These are phyloP conservation scores for Sesia bembeciformis DNA, from an alignment of 2,888 invertebrate genomes.

Conservation along the genomic window DNA sequence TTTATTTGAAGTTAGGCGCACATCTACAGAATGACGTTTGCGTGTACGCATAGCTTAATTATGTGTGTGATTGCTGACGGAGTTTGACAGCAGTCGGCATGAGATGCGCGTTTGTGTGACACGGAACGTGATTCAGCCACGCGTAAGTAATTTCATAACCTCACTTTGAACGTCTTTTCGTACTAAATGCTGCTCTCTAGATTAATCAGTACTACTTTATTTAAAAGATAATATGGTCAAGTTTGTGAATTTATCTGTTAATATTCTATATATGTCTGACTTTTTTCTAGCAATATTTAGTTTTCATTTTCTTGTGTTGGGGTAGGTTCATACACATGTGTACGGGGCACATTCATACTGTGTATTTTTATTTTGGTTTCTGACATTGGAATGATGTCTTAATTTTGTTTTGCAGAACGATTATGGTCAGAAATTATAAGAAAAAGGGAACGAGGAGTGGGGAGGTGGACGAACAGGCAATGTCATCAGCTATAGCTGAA, in stretches of 20 bases:
- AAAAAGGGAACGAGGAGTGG: constrained; percentile 7
- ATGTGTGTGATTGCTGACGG: constrained; percentile 5
- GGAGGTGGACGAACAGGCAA: constrained; percentile 8
- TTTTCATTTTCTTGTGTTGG: constrained; percentile 3
- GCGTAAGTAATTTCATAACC: too few relatives aligned
- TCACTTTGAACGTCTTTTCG: too few relatives aligned
- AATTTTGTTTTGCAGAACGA: constrained; percentile 1
- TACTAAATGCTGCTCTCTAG: background rate
- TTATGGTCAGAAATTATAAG: constrained; percentile 2
- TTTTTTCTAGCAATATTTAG: background rate
- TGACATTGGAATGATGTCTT: constrained; percentile 1
- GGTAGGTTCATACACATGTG: constrained; percentile 2
- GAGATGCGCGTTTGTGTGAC: constrained; percentile 9
- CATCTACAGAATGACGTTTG: constrained; percentile 5
- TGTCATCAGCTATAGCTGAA: constrained; percentile 5
- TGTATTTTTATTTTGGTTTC: constrained; percentile 1
- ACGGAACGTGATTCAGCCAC: too few relatives aligned
- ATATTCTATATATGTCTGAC: too few relatives aligned
- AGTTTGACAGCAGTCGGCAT: too few relatives aligned
- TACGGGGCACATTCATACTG: constrained; percentile 1
- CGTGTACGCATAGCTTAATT: constrained; percentile 4
- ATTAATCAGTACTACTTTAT: background rate
- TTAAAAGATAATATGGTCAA: too few relatives aligned
- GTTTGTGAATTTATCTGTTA: too few relatives aligned
- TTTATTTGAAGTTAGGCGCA: constrained; percentile 2